Base-by-base conservation (phyloP, 2,797 vertebrate species). In the Sebastes reedi region DNA sequence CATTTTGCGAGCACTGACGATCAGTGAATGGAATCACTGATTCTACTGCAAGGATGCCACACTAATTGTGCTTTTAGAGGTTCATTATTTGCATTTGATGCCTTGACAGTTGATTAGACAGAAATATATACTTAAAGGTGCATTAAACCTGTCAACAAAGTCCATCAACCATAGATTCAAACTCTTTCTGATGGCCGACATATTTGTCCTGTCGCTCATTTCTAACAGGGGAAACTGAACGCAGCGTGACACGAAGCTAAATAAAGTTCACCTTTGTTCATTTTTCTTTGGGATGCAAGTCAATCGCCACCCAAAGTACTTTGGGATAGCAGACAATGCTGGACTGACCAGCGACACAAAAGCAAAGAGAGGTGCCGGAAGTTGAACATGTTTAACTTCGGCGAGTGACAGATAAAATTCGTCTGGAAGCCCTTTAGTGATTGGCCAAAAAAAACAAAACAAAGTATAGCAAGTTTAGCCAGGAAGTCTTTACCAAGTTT, bases 11-110 rank as follows among this genome's bases (percentile, higher is more conserved):
- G 3, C 58, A 34, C 2, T 8, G 1, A 22, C 46, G 6, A 55
- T 58, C 8, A 54, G 16, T 16, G 8, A 55, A 20, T 67, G 22
- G 30, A 32, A 30, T 69, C 10, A 20, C 11, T 34, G 8, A 58
- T 32, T 54, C 18, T 13, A n/a, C 8, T 55, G 4, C 4, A 67
- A 29, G 4, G 46, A 30, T 55, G 14, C 3, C 9, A 34, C n/a
- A 78, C n/a, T 58, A 62, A 42, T 24, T n/a, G 8, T 32, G 56
- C 2, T 8, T 39, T 55, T 22, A 52, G 13, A 72, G 6, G 5
- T 67, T 62, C 9, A 62, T 61, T 75, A 59, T 61, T 52, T 52
- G 20, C 36, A 11, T 76, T 64, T 78, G 7, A 22, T 46, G 25
- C 10, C 50, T 42, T 77, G 52, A 70, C 34, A 70, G 20, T 22